Base-by-base conservation (phyloP, 1,140 invertebrate species). In the Drosophila suzukii region DNA sequence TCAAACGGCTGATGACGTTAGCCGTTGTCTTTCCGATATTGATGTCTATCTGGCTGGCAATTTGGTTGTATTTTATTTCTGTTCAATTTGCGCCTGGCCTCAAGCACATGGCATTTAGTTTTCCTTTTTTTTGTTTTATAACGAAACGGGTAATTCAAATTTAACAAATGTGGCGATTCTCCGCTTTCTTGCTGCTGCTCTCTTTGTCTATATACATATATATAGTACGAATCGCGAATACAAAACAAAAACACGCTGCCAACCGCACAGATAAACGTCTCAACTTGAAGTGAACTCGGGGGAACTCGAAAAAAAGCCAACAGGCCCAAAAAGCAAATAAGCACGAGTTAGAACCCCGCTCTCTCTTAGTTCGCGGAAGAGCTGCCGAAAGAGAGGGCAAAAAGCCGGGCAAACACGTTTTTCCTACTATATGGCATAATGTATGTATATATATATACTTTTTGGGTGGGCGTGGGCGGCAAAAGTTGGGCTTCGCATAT, bases 241-340 rank as follows among this genome's bases (percentile, higher is more conserved):
- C 49, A 60, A 59, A 63, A 55, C 70, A 58, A 74, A 73, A 67
- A 78, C 54, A 72, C 72, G 60, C 51, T 73, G 68, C 55, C 85
- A 78, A 89, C 81, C 90, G 89, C 83, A 75, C 85, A 84, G 90
- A 84, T 77, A 85, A 89, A 91, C 78, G 84, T 91, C 75, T 91
- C 89, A 91, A 89, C 81, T 85, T 58, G 78, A 91, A 91, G 76
- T 91, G 89, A 91, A 90, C 67, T 75, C 65, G 27, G 75, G n/a
- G 59, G 36, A 70, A 74, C 66, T 34, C 32, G 54, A 61, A 60
- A 77, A 70, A 70, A 55, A 50, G 32, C 54, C 66, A 60, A 57
- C 65, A 38, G 38, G 46, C 57, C 67, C 63, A 51, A 78, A 89
- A 68, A 39, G 49, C 73, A 75, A 67, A 38, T 66, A 89, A 89